Conservation (phyloP, 2,113 vertebrate species). For the Lepidothrix coronata region DNA sequence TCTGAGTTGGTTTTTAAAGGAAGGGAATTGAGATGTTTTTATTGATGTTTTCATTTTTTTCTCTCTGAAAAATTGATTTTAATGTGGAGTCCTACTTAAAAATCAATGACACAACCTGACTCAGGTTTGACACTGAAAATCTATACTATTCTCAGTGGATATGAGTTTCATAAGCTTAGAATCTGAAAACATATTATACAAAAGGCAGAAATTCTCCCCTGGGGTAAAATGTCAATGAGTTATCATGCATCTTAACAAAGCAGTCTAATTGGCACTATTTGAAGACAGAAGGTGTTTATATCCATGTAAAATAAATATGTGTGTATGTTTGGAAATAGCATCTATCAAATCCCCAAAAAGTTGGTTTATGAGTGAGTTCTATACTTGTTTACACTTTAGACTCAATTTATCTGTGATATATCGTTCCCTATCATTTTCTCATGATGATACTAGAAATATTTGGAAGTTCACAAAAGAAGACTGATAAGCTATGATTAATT, state of each 20-base stretch:
- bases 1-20: neutral
- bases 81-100: conserved; percentile 15
- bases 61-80: conserved; percentile 37
- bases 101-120: conserved; percentile 37
- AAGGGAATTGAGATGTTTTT: conserved; percentile 5
- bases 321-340: neutral
- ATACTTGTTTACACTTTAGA: neutral
- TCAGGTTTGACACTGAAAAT: conserved; percentile 24
- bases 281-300: neutral
- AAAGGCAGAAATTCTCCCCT: conserved; percentile 4
- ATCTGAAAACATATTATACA: neutral
- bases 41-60: conserved; percentile 35
- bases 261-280: neutral
- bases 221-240: neutral
- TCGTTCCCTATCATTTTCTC: neutral
- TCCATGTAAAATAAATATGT: neutral
- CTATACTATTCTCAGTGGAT: conserved; percentile 2
- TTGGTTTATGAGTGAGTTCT: neutral
- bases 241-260: neutral
- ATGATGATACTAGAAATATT: neutral
- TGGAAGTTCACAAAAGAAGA: neutral
- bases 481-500: neutral
- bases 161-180: neutral
- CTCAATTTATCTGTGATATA: neutral
- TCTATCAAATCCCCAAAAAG: neutral